Percentiles rank a stretch among this genome's conserved stretches.
Evolutionary conservation across 2,797 vertebrate genomes (phyloP).

Genomic region (Gymnothorax reevesii): DNA sequence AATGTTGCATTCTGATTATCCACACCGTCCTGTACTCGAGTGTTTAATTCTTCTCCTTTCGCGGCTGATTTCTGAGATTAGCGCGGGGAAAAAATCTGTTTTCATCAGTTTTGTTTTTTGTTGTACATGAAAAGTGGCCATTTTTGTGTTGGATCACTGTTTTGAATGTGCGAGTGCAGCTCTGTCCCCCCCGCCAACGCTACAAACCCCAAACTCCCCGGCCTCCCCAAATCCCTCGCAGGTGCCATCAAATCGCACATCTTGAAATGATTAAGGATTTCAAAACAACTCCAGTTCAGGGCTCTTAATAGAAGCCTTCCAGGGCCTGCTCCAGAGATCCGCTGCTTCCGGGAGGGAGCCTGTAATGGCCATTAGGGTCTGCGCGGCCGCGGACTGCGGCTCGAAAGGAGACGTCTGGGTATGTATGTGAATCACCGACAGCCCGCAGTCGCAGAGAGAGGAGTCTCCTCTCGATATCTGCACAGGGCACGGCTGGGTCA

Average conservation of each 20-base stretch:
- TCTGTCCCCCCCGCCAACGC: background rate
- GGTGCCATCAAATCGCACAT: constrained; percentile 36
- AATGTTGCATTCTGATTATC: background rate
- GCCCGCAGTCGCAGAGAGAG: background rate
- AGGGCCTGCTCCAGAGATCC: constrained; percentile 51
- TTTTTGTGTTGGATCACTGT: background rate
- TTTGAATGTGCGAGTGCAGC: too few relatives aligned
- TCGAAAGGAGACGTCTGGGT: constrained; percentile 25
- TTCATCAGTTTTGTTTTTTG: background rate
- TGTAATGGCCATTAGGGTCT: constrained; percentile 62
- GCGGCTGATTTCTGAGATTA: background rate
- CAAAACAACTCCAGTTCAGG: background rate
- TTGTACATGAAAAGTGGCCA: background rate
- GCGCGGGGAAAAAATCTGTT: background rate
- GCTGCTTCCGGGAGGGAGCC: constrained; percentile 55
- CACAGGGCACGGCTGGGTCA: background rate
- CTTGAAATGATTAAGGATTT: constrained; percentile 54
- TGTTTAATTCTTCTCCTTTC: background rate
- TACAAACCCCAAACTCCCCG: background rate
- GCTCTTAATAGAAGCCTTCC: constrained; percentile 51
- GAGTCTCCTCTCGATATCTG: background rate
- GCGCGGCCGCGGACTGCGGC: background rate
- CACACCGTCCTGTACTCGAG: background rate
- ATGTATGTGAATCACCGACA: constrained; percentile 54
- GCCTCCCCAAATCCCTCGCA: constrained; percentile 24